Base-by-base conservation (phyloP, 2,888 invertebrate species). In the Drosophila maculinotata region DNA sequence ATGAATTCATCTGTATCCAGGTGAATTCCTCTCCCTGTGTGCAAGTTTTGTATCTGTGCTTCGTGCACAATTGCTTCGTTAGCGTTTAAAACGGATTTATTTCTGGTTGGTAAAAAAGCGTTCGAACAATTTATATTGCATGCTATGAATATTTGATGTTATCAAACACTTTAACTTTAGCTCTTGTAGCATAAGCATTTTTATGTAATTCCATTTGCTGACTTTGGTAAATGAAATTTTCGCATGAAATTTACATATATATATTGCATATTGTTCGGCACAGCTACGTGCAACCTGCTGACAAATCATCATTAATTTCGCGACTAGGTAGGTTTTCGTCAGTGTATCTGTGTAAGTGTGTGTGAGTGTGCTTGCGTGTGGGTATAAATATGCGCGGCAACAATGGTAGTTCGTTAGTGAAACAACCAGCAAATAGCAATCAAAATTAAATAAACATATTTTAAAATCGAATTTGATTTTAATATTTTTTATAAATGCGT, bases 321-420 rank as follows among this genome's bases (percentile, higher is more conserved):
- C 60, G 52, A 49, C 63, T 68, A 64, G 56, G 56, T 67, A 59
- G 65, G 45, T 41, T 62, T 58, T 35, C 20, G 26, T 52, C 31
- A 36, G 23, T 49, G 25, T 25, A 20, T 23, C 14, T 38, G 45
- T 44, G 48, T 49, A 30, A 44, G 36, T 51, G 65, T 42, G 60
- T 14, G 14, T 36, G 12, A 9, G 17, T 45, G 39, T 44, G 38
- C 42, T 20, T 57, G 35, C 42, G 44, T 48, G 54, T 17, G 35
- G 14, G 7, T 14, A 12, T 35, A 10, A 10, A 33, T 51, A 36
- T 38, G 36, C 47, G 49, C 41, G 70, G 20, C 65, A 74, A 88
- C 88, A 87, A 87, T 87, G 63, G 78, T 45, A 65, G 70, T 87
- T 87, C 87, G 87, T 87, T 87, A 87, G 85, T 79, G 69, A 68